Base-by-base conservation (phyloP, 2,113 vertebrate genomes). In the Rhinogobius similis region DNA sequence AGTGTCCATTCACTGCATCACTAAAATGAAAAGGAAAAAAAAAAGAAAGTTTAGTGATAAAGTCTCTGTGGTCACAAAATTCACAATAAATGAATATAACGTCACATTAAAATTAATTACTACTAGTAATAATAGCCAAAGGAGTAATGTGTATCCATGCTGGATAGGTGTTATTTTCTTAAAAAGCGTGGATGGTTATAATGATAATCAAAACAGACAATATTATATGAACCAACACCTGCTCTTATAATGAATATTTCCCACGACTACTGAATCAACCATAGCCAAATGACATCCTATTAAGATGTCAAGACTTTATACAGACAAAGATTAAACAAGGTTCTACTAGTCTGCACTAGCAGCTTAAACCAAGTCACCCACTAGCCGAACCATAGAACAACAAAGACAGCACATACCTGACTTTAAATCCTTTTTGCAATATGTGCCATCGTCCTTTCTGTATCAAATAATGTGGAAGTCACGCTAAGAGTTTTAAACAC, bases 1-100 rank as follows among this genome's bases (percentile, higher is more conserved):
- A 85, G 92, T 90, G 83, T 93, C 93, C 91, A 92, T 93, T 89
- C 85, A 92, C 88, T 92, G 93, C 93, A 92, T 92, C 86, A 92
- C 87, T 81, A 77, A 69, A 87, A 77, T 89, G 91, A 89, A 73
- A 65, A 55, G 20, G 43, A 88, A 67, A 29, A 36, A 56, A n/a
- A 48, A 88, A 67, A 76, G 16, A 27, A 53, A 64, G 43, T 59
- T 52, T 79, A 18, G 79, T n/a, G 8, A 16, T 44, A 65, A 62
- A 21, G 32, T 5, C 11, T 39, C 1, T 38, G 55, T 27, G 4
- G 14, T 52, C 5, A 27, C 55, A 29, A 29, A 29, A 29, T 46
- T 18, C 2, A 50, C n/a, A 50, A 21, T n/a, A 48, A 48, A n/a
- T 50, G 20, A 20, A 46, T 8, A 50, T 9, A 50, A 50, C 14